Base-by-base conservation (phyloP, 2,113 vertebrate genomes). In the Rissa tridactyla region DNA sequence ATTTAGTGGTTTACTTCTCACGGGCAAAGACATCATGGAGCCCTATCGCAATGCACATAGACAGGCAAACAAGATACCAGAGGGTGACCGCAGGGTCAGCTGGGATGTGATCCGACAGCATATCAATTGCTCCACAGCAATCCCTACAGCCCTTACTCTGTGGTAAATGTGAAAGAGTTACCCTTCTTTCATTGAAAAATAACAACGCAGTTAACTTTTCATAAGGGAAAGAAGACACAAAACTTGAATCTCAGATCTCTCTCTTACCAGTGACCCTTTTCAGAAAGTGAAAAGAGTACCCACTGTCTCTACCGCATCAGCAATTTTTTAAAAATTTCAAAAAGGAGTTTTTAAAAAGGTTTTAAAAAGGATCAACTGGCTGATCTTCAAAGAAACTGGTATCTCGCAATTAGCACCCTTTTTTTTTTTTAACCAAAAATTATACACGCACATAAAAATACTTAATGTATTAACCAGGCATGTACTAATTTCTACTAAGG, bases 21-120 rank as follows among this genome's bases (percentile, higher is more conserved):
- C 34, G 62, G 46, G 26, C 27, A 73, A 80, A 86, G 44, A 8
- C 51, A 84, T 14, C 25, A 6, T 4, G 27, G 42, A 54, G 29
- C 13, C 22, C 40, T 20, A 3, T 0, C 10, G 32, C 66, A 92
- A 60, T 3, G 11, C 16, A 32, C 1, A 47, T 1, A n/a, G n/a
- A 54, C 1, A 2, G 29, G 23, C 8, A 66, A 60, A 29, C 15
- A 80, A 86, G 5, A 21, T 9, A 80, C n/a, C 51, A 30, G 29
- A 40, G 18, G 6, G 57, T n/a, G 34, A n/a, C 57, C 57, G 22
- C 34, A 32, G 40, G 3, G 22, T 44, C 34, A 64, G 42, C 29
- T 32, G 52, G 38, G 47, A 36, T 2, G 5, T 8, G 49, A 88
- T 30, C 44, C 0, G 0, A 57, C 19, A 54, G 62, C 44, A 70